These are phyloP conservation scores for Macaca fascicularis DNA, from an alignment of 2,113 vertebrate genomes.

Conservation along the genomic window T2T-MFA8v1.1 NC_088380.1:12300501-12301000, in stretches of 20 bases:
- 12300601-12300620: not conserved
- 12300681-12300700: rapidly evolving
- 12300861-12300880: not conserved
- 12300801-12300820: conserved; percentile 1
- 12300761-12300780: not conserved
- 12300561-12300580: not conserved
- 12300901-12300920: not conserved
- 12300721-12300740: not conserved
- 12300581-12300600: not conserved
- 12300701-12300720: not conserved
- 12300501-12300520: not conserved
- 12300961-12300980: not conserved
- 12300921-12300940: not conserved
- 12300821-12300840: not conserved
- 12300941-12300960: not conserved
- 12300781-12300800: not conserved
- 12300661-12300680: not conserved
- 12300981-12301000: not conserved
- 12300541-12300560: not conserved
- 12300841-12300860: not conserved
- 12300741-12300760: not conserved
- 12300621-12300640: not conserved
- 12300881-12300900: not conserved
- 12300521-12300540: not conserved
- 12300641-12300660: not conserved